Conservation (phyloP, 2,797 vertebrate species). For the Tenualosa ilisha region DNA sequence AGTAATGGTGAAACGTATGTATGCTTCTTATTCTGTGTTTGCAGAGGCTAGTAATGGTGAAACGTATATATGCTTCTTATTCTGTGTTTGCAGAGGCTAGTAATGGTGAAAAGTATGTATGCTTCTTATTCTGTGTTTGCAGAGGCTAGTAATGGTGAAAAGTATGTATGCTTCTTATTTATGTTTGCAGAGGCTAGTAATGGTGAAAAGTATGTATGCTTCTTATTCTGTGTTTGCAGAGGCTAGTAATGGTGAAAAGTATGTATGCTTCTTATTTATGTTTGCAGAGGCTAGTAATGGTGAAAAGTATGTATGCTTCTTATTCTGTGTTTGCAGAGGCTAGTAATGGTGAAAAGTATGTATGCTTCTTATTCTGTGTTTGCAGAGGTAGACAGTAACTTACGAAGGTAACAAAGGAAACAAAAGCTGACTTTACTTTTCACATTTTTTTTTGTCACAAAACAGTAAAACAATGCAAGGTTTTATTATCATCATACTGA, state of each 20-base stretch:
- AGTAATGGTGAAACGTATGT: background rate
- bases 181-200: no score
- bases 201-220: background rate
- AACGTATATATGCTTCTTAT: background rate
- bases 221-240: no score
- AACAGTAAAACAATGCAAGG: background rate
- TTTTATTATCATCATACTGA: constrained; percentile 48
- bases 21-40: background rate
- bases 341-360: background rate
- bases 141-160: background rate
- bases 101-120: background rate
- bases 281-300: background rate
- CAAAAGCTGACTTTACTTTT: background rate
- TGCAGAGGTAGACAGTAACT: background rate
- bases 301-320: background rate
- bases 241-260: background rate
- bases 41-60: background rate
- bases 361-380: background rate
- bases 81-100: no score
- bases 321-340: background rate
- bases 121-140: background rate
- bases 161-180: background rate
- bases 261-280: background rate
- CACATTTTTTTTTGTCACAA: background rate
- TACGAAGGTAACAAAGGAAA: background rate